A percentile compares a stretch with the other conserved stretches of the same genome.
phyloP scores from a whole-genome alignment of 2,797 vertebrate genomes.

The Triplophysa bombifrons region DNA sequence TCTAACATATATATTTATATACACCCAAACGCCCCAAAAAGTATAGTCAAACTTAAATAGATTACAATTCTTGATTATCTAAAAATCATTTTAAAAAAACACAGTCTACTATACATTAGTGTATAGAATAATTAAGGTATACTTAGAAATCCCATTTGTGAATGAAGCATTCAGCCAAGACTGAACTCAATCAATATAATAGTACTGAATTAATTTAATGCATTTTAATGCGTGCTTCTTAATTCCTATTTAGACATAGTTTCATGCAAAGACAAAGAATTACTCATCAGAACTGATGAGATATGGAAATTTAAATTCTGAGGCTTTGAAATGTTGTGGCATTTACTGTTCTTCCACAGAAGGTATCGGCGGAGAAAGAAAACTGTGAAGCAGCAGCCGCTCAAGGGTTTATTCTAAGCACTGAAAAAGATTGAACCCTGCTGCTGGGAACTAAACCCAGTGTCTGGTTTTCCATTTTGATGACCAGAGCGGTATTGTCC shows the following conservation, averaged over 20 bases:
- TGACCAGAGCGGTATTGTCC: conserved; percentile 31
- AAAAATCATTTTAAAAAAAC: no score
- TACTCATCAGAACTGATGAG: conserved; percentile 22
- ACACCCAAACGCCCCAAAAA: no score
- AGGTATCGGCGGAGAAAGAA: conserved; percentile 7
- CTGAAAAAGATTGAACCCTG: conserved; percentile 48
- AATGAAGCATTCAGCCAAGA: conserved; percentile 57
- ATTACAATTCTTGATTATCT: no score
- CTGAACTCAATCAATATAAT: conserved; percentile 63
- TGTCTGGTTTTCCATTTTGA: conserved; percentile 45
- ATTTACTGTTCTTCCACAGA: not conserved
- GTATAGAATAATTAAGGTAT: conserved; percentile 63
- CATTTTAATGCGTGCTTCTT: not conserved
- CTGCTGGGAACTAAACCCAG: conserved; percentile 53
- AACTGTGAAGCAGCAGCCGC: conserved; percentile 1
- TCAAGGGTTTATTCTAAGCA: conserved; percentile 39
- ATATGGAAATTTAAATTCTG: conserved; percentile 18
- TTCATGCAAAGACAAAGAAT: conserved; percentile 23
- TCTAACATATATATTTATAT: not conserved
- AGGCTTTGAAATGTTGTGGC: conserved; percentile 5
- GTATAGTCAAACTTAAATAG: no score
- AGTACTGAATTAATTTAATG: conserved; percentile 34
- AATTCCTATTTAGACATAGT: not conserved
- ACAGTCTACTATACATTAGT: conserved; percentile 7
- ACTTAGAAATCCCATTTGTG: conserved; percentile 55